Percentiles rank a stretch among this genome's conserved stretches.
Evolutionary conservation across 1,140 invertebrate genomes (phyloP).

Genomic region (Caenorhabditis brenneri): DNA sequence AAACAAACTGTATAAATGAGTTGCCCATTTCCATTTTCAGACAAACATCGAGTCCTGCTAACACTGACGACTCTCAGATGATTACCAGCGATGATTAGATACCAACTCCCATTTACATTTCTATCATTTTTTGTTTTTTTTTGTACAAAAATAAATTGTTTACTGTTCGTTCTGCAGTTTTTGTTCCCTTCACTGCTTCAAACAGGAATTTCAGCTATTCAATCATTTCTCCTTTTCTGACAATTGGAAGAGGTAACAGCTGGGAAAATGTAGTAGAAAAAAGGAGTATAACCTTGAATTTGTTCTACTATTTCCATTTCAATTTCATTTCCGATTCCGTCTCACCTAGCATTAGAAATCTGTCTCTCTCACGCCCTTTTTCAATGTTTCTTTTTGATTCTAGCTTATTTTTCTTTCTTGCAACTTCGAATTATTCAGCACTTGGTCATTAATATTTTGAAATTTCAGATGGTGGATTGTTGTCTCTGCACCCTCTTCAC

Average conservation of each 20-base stretch:
- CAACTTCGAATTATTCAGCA: not conserved
- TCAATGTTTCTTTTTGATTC: not conserved
- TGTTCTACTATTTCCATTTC: slow-evolving; percentile 13
- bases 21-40: not conserved
- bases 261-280: not conserved
- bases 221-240: not conserved
- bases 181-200: not conserved
- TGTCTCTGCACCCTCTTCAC: slow-evolving; percentile 12
- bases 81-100: not conserved
- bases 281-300: slow-evolving; percentile 8
- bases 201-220: not conserved
- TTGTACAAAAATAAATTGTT: slow-evolving; percentile 37
- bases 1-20: not conserved
- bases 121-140: not conserved
- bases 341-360: not conserved
- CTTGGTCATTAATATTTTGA: not conserved
- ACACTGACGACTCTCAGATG: slow-evolving; percentile 2
- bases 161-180: not conserved
- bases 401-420: not conserved
- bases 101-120: not conserved
- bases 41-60: slow-evolving; percentile 3
- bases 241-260: not conserved
- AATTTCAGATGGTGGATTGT: slow-evolving; percentile 2
- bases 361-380: not conserved
- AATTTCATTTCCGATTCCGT: slow-evolving; percentile 22